Evolutionary conservation across 2,797 vertebrate species (phyloP).

Genomic region (Liparis tanakae): DNA sequence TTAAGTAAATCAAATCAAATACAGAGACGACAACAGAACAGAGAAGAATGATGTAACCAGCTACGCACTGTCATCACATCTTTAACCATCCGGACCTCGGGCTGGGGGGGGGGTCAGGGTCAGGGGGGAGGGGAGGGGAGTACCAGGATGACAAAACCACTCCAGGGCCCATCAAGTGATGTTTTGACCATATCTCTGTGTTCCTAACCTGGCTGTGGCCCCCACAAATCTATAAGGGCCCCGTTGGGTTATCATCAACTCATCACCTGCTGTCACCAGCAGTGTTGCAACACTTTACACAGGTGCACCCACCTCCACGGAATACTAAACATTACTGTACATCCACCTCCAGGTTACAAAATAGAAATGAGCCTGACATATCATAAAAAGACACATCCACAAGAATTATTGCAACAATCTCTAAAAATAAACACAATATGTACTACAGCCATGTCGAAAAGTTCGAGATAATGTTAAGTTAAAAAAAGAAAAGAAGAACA

Average conservation of each 20-base stretch:
- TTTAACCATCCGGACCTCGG: constrained; percentile 61
- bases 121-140: constrained; percentile 45
- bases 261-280: constrained; percentile 52
- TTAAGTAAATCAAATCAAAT: constrained; percentile 52
- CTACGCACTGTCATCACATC: constrained; percentile 68
- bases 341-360: constrained; percentile 73
- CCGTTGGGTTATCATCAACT: constrained; percentile 54
- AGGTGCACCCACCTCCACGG: constrained; percentile 61
- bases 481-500: constrained; percentile 53
- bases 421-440: constrained; percentile 80
- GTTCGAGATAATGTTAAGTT: constrained; percentile 70
- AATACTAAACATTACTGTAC: constrained; percentile 77
- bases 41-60: constrained; percentile 64
- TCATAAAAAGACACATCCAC: constrained; percentile 73
- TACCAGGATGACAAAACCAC: constrained; percentile 62
- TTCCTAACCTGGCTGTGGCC: constrained; percentile 40
- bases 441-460: constrained; percentile 78
- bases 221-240: constrained; percentile 46
- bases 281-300: constrained; percentile 69
- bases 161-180: constrained; percentile 27
- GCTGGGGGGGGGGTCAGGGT: constrained; percentile 20
- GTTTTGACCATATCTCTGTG: constrained; percentile 23
- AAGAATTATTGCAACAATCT: constrained; percentile 86
- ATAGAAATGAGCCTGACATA: constrained; percentile 73
- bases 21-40: constrained; percentile 56